phyloP scores from a whole-genome alignment of 2,113 vertebrate species.

The Brachirus orientalis region DNA sequence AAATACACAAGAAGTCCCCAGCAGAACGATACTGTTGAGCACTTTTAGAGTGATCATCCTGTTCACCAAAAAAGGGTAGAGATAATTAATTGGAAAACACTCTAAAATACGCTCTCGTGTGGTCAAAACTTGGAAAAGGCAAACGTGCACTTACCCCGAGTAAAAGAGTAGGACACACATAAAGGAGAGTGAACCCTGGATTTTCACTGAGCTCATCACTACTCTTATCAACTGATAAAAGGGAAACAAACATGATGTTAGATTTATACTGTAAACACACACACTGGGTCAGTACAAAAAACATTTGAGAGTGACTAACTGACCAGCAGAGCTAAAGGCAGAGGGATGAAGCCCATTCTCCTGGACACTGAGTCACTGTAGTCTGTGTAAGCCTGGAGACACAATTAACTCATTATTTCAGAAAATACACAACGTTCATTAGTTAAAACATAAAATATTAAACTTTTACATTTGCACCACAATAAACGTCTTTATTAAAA shows the following conservation, averaged over 20 bases:
- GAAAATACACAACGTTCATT: too few species aligned
- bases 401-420: conserved; percentile 18
- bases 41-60: conserved; percentile 97
- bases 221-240: conserved; percentile 91
- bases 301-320: conserved; percentile 52
- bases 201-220: conserved; percentile 95
- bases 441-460: too few species aligned
- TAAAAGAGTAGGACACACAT: conserved; percentile 96
- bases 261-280: background rate
- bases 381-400: conserved; percentile 94
- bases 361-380: conserved; percentile 98
- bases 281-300: background rate
- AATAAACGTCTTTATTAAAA: too few species aligned
- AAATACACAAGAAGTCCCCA: conserved; percentile 96
- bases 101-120: background rate
- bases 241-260: background rate
- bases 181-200: conserved; percentile 93
- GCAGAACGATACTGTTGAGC: conserved; percentile 94
- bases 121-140: background rate
- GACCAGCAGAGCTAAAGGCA: conserved; percentile 95
- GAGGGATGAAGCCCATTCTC: conserved; percentile 98
- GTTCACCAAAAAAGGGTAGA: conserved; percentile 25
- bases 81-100: background rate
- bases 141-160: conserved; percentile 86
- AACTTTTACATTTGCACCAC: too few species aligned